Conservation (phyloP, 2,888 invertebrate genomes). For the Aphodius sticticus region DNA sequence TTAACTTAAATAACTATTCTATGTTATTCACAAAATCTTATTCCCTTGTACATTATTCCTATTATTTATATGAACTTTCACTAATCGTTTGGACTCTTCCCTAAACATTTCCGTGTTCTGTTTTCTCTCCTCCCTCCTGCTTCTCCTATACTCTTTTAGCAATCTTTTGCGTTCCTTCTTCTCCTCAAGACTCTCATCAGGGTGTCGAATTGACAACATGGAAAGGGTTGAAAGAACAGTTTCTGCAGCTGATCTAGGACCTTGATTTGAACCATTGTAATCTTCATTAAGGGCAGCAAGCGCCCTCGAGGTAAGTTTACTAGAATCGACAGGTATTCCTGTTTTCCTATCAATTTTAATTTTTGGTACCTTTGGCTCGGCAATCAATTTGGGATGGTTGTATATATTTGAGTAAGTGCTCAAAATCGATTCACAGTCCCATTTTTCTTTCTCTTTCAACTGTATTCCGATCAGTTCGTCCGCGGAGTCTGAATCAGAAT, state of each 20-base stretch:
- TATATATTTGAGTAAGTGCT: conserved; percentile 91
- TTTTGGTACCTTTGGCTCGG: conserved; percentile 70
- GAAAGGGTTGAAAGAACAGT: conserved; percentile 75
- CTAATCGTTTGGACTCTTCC: conserved; percentile 83
- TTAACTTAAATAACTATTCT: neutral
- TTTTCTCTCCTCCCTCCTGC: conserved; percentile 83
- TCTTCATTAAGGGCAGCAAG: conserved; percentile 71
- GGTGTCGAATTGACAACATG: conserved; percentile 73
- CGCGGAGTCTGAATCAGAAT: conserved; percentile 61
- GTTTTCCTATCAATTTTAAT: conserved; percentile 77
- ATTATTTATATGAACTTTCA: conserved; percentile 80
- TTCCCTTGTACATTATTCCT: conserved; percentile 78
- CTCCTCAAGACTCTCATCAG: conserved; percentile 81
- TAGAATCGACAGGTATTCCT: conserved; percentile 74
- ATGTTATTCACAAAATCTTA: conserved; percentile 64
- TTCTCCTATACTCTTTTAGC: conserved; percentile 79
- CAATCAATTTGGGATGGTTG: conserved; percentile 90
- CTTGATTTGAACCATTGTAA: conserved; percentile 55
- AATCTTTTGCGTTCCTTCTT: conserved; percentile 78
- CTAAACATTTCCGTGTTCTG: conserved; percentile 83
- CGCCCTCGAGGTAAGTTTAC: conserved; percentile 74
- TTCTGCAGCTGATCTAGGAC: conserved; percentile 67
- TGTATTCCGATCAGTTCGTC: conserved; percentile 68
- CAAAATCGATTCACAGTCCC: conserved; percentile 92
- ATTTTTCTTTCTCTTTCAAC: conserved; percentile 73